Evolutionary conservation across 2,113 vertebrate species (phyloP).

Genomic region (Cheilinus undulatus): DNA sequence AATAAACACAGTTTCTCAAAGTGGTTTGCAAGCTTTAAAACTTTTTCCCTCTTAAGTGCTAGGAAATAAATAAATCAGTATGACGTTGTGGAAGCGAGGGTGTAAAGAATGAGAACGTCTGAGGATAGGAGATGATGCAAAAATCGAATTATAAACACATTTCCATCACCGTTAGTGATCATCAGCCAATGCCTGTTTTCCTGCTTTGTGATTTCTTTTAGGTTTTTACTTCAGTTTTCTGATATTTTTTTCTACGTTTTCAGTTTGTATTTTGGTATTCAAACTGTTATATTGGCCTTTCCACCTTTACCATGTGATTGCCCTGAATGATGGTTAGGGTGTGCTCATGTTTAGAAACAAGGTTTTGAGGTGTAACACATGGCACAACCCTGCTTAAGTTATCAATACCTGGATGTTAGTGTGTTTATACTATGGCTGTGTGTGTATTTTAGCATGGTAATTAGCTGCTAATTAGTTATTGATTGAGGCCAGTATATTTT

Average conservation of each 20-base stretch:
- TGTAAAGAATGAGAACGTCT: not conserved
- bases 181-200: not conserved
- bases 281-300: constrained; percentile 6
- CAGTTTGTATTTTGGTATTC: not conserved
- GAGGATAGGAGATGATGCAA: not conserved
- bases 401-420: constrained; percentile 49
- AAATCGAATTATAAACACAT: no score
- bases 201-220: not conserved
- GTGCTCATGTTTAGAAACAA: constrained; percentile 12
- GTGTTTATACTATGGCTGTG: constrained; percentile 38
- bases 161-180: not conserved
- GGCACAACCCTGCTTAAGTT: constrained; percentile 35
- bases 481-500: constrained; percentile 69
- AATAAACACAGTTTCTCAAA: not conserved
- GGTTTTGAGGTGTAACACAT: constrained; percentile 9
- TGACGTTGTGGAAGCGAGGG: not conserved
- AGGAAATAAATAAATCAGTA: not conserved
- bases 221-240: not conserved
- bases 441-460: constrained; percentile 66
- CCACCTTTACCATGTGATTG: not conserved
- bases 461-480: constrained; percentile 79
- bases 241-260: not conserved
- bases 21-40: not conserved
- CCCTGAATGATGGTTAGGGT: not conserved
- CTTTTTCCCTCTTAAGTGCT: not conserved